These are phyloP conservation scores for Timandra comae DNA, from an alignment of 2,888 invertebrate species.

Conservation along the genomic window DNA sequence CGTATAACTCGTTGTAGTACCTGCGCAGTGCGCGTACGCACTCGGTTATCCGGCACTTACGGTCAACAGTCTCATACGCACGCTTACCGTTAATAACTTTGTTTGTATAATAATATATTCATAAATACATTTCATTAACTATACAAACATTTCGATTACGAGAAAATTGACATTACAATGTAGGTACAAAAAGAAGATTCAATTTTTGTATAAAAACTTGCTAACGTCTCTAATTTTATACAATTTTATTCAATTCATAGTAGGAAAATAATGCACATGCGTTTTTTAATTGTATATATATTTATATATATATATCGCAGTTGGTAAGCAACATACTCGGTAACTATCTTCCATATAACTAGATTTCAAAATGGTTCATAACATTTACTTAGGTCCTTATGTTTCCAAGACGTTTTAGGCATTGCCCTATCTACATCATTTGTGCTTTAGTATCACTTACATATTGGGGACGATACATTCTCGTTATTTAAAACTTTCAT, in stretches of 20 bases:
- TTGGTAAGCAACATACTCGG: constrained; percentile 25
- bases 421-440: constrained; percentile 16
- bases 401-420: constrained; percentile 22
- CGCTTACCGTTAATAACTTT: constrained; percentile 48
- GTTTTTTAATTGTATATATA: constrained; percentile 38
- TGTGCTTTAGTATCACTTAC: constrained; percentile 22
- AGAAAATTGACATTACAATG: constrained; percentile 62
- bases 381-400: constrained; percentile 25
- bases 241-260: constrained; percentile 31
- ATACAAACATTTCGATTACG: constrained; percentile 58
- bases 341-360: constrained; percentile 18
- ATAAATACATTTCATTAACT: constrained; percentile 34
- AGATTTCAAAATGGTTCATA: constrained; percentile 26
- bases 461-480: constrained; percentile 13
- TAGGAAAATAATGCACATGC: constrained; percentile 53
- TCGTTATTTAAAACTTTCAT: too few relatives aligned
- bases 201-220: constrained; percentile 56
- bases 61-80: constrained; percentile 52
- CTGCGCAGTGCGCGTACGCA: not conserved
- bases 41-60: not conserved
- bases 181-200: constrained; percentile 58
- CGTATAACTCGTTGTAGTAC: not conserved
- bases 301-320: constrained; percentile 26
- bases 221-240: constrained; percentile 39
- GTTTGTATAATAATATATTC: constrained; percentile 32